Evolutionary conservation across 1,140 invertebrate genomes (phyloP).

Genomic region (Venustaconcha ellipsiformis): DNA sequence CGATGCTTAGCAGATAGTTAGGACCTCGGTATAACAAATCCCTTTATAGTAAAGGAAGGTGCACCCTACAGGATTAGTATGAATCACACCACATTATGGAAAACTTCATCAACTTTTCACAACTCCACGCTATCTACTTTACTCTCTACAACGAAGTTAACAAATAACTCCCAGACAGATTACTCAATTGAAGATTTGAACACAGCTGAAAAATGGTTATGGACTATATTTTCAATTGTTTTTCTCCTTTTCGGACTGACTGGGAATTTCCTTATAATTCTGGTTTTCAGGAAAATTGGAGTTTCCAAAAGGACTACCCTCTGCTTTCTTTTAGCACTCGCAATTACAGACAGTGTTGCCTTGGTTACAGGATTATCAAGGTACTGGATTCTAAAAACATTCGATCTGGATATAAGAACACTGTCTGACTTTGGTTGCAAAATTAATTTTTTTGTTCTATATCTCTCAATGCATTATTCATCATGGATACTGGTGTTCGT

Average conservation of each 20-base stretch:
- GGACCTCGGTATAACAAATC: too few relatives aligned
- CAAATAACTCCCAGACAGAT: too few relatives aligned
- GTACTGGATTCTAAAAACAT: slow-evolving; percentile 39
- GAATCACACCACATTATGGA: too few relatives aligned
- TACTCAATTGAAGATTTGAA: too few relatives aligned
- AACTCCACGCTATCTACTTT: too few relatives aligned
- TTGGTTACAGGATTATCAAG: slow-evolving; percentile 41
- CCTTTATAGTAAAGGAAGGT: too few relatives aligned
- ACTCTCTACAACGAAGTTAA: too few relatives aligned
- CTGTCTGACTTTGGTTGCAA: slow-evolving; percentile 39
- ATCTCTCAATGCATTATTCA: slow-evolving; percentile 49
- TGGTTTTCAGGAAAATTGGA: slow-evolving; percentile 24
- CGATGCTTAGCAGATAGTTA: too few relatives aligned
- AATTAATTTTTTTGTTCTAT: slow-evolving; percentile 48
- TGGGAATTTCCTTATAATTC: slow-evolving; percentile 38
- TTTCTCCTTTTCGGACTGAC: slow-evolving; percentile 33
- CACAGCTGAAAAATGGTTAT: slow-evolving; percentile 6
- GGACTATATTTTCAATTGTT: slow-evolving; percentile 31
- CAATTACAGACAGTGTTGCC: slow-evolving; percentile 42
- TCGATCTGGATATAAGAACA: slow-evolving; percentile 41
- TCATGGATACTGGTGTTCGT: slow-evolving; percentile 58
- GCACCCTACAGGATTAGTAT: too few relatives aligned
- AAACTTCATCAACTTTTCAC: too few relatives aligned
- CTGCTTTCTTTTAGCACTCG: slow-evolving; percentile 35
- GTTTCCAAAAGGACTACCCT: slow-evolving; percentile 25